Evolutionary conservation across 2,797 vertebrate species (phyloP).

Genomic region (Petrocephalus schoutedeni): DNA sequence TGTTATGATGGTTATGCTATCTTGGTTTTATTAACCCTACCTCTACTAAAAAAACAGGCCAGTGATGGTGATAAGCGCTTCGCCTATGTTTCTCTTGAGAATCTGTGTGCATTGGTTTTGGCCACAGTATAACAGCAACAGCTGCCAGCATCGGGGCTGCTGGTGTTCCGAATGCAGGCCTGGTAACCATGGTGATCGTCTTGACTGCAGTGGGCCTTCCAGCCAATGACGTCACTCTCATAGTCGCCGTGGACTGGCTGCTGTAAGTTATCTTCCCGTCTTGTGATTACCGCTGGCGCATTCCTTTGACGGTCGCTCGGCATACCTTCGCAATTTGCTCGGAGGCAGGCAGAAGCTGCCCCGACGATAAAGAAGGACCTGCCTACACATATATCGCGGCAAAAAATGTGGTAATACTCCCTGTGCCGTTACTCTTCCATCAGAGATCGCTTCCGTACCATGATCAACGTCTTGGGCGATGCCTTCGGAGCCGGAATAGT

Average conservation of each 20-base stretch:
- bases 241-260: slow-evolving; percentile 97
- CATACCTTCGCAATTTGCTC: background rate
- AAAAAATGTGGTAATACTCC: background rate
- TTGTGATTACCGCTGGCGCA: background rate
- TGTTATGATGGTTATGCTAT: background rate
- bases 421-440: background rate
- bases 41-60: background rate
- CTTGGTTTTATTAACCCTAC: background rate
- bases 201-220: slow-evolving; percentile 90
- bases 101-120: slow-evolving; percentile 34
- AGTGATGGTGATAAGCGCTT: background rate
- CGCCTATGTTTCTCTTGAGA: background rate
- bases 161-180: slow-evolving; percentile 89
- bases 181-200: slow-evolving; percentile 98
- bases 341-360: background rate
- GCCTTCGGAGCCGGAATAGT: slow-evolving; percentile 88
- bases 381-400: no score
- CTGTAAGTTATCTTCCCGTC: slow-evolving; percentile 72
- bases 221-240: slow-evolving; percentile 86
- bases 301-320: slow-evolving; percentile 1
- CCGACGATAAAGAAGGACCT: background rate
- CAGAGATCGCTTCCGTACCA: slow-evolving; percentile 94
- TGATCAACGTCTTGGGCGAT: slow-evolving; percentile 95
- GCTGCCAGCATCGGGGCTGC: slow-evolving; percentile 93
- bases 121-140: slow-evolving; percentile 84